Evolutionary conservation across 2,888 invertebrate species (phyloP).

Genomic region (Drosophila longiperda): DNA sequence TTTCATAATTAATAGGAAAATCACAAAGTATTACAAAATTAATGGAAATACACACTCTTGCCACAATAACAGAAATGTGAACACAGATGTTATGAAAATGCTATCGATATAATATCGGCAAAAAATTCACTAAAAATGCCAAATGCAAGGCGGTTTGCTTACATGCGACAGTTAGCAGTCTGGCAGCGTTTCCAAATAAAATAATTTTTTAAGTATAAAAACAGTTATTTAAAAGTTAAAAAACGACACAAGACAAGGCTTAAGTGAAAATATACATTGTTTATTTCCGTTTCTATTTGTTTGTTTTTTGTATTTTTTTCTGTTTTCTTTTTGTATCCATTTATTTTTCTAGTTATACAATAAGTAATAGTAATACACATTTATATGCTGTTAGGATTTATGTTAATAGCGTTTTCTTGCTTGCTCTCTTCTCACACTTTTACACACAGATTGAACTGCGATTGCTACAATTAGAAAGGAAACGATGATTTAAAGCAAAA

Average conservation of each 20-base stretch:
- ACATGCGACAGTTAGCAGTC: background rate
- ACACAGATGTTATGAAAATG: slow-evolving; percentile 2
- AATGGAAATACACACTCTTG: slow-evolving; percentile 43
- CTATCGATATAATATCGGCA: slow-evolving; percentile 18
- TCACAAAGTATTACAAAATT: background rate
- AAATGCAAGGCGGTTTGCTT: slow-evolving; percentile 5
- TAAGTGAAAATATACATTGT: slow-evolving; percentile 79
- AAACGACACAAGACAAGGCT: slow-evolving; percentile 49
- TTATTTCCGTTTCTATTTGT: slow-evolving; percentile 27
- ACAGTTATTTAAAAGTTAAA: background rate
- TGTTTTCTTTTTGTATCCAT: slow-evolving; percentile 41
- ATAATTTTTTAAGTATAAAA: background rate
- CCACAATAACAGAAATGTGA: slow-evolving; percentile 29
- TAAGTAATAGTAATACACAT: slow-evolving; percentile 75
- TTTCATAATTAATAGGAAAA: background rate
- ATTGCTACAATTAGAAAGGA: slow-evolving; percentile 63
- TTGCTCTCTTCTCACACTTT: slow-evolving; percentile 17
- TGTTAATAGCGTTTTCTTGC: slow-evolving; percentile 70
- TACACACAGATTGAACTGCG: slow-evolving; percentile 27
- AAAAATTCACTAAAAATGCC: slow-evolving; percentile 27
- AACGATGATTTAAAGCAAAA: slow-evolving; percentile 64
- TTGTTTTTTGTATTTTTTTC: slow-evolving; percentile 56
- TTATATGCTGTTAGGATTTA: slow-evolving; percentile 66
- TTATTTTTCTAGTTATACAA: slow-evolving; percentile 75
- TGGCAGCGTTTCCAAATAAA: background rate